A percentile compares a stretch with the other conserved stretches of the same genome.
Evolutionary conservation across 2,113 vertebrate genomes (phyloP).

Genomic region (Nibea albiflora): DNA sequence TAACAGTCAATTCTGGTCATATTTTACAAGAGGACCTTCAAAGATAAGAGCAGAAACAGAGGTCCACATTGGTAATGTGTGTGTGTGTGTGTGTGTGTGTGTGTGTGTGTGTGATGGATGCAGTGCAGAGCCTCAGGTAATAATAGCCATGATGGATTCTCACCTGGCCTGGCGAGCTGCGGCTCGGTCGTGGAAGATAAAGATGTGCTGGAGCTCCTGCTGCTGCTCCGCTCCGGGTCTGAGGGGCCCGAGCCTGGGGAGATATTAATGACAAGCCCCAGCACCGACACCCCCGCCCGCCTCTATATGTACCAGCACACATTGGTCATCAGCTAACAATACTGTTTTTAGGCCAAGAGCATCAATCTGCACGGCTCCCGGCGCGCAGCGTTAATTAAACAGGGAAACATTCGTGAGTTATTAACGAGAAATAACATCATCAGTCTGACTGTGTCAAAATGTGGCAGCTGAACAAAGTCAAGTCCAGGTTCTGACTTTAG

Average conservation of each 20-base stretch:
- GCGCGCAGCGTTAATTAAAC: neutral
- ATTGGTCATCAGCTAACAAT: slow-evolving; percentile 47
- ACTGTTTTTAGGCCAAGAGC: slow-evolving; percentile 19
- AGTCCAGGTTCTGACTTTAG: too few species aligned
- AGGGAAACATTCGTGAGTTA: neutral
- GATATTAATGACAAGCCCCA: slow-evolving; percentile 54
- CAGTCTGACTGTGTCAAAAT: neutral
- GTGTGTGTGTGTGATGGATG: slow-evolving; percentile 52
- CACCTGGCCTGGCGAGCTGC: slow-evolving; percentile 49
- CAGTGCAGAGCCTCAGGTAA: slow-evolving; percentile 53
- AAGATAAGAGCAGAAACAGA: too few species aligned
- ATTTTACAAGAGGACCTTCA: too few species aligned
- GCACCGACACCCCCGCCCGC: neutral
- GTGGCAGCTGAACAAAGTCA: too few species aligned
- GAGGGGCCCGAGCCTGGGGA: neutral
- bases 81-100: slow-evolving; percentile 7
- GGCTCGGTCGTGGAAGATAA: slow-evolving; percentile 50
- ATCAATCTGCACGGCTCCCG: slow-evolving; percentile 26
- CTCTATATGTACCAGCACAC: neutral
- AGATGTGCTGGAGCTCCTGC: slow-evolving; percentile 38
- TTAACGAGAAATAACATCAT: slow-evolving; percentile 1
- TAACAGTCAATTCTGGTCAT: too few species aligned
- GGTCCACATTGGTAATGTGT: neutral
- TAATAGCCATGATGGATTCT: slow-evolving; percentile 69
- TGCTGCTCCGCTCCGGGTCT: slow-evolving; percentile 4